Base-by-base conservation (phyloP, 35 echinoderm and acorn worm species). In the Hemicentrotus pulcherrimus region DNA sequence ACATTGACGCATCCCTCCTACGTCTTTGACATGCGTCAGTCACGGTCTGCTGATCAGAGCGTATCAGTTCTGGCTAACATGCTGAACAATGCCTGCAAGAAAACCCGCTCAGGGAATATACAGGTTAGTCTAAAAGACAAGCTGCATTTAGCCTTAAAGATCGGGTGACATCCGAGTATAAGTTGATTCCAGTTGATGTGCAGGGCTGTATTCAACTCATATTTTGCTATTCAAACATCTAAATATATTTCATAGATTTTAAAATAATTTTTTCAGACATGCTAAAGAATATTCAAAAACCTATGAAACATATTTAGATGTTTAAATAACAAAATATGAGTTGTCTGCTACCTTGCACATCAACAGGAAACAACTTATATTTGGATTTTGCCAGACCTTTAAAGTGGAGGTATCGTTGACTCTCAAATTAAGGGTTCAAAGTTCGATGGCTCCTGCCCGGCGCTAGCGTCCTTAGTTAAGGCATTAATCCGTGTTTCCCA, bases 21-120 rank as follows among this genome's bases (percentile, higher is more conserved):
- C 91, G n/a, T 93, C 46, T 93, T 93, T 58, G 91, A 93, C 91
- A 93, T 93, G 91, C 91, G 91, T 14, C 91, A 93, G 91, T 93
- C 91, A 0, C 46, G 91, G 15, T 50, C 32, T 58, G 91, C 91
- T 22, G 91, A 93, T 13, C 91, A 93, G 91, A 50, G 91, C 48
- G 91, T 93, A 2, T 93, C 91, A 2, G 91, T 93, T 47, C 8
- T 93, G 18, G 48, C 91, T 58, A 93, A 93, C 91, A 93, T 93
- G 91, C 46, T 93, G 91, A 47, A 93, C 48, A 93, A 93, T 55
- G 91, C 91, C 14, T 93, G 45, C 46, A 93, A 93, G 91, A 93
- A 93, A 28, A 31, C 58, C 91, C 32, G 32, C 46, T 11, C 46
- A n/a, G 91, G 48, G 28, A 93, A 93, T 31, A 58, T 18, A 15